Evolutionary conservation across 2,113 vertebrate species (phyloP), one percentile per base, ranked within the genome.

Genomic region (Abramis brama): DNA sequence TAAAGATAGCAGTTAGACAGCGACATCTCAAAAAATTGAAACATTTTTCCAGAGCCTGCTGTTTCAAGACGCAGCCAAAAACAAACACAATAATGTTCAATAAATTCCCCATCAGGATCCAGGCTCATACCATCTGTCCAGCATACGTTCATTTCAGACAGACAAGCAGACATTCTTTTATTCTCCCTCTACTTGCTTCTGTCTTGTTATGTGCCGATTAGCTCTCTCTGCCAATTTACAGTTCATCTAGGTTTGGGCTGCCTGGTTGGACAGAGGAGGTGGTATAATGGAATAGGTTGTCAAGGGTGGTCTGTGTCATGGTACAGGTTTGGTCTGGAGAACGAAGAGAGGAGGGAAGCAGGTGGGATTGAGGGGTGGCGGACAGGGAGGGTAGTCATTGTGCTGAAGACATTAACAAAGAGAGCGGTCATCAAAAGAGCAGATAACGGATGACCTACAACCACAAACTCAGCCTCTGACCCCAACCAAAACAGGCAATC

Each of bases 211-310:
- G 91, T 89, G 89, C 83, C 89, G 89, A 93, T 94, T 94, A 93
- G 92, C 91, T 92, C 89, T 82, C 87, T 90, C 82, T 89, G 90
- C 91, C 93, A 94, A 94, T 93, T 94, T 92, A 93, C 93, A 90
- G 89, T 89, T 93, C 93, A 93, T 92, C 91, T 93, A 43, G 88
- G 87, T 87, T 89, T 45, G n/a, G 93, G 90, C 88, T 66, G 85
- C 21, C 87, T 27, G 89, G 86, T 88, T 89, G 62, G 89, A 73
- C 47, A 71, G 86, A 86, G 62, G 87, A 36, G 86, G 89, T 83
- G 85, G 83, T 74, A 91, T 93, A 93, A 94, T 94, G 93, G 92
- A 95, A 94, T 94, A 93, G 92, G 93, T 93, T 94, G 93, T 94
- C 93, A 94, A 92, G 90, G 80, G 89, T 89, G 89, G 92, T 91